Evolutionary conservation across 2,113 vertebrate species (phyloP), one percentile per base, ranked within the genome.

Genomic region (Phasianus colchicus): DNA sequence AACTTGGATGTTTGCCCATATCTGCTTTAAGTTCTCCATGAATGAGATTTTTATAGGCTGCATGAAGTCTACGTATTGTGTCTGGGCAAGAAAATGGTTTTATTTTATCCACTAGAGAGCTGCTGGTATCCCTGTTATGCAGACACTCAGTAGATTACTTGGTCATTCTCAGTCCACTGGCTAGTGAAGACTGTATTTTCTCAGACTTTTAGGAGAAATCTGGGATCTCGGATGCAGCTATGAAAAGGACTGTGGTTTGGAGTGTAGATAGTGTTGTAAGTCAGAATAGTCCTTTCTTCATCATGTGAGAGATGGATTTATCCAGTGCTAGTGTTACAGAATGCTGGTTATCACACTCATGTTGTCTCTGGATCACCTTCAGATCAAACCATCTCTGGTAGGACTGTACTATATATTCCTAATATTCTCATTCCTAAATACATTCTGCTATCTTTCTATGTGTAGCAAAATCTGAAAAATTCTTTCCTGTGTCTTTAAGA

Each of bases 1-100:
- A 82, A 18, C 30, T 81, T 94, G 70, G 80, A 57, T 70, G 91
- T 92, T 90, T 95, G 72, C 69, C 75, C 40, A 9, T 75, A 81
- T 88, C 90, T 86, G 32, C 69, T 81, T 75, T 88, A 75, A 90
- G 60, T 64, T 88, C 63, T 82, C 20, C 6, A 34, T 77, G 21
- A 83, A 63, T 81, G 7, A 77, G 38, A 48, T 83, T 83, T 93
- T 87, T 70, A 61, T 83, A 74, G 65, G 67, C 36, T 86, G n/a
- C 48, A 58, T 58, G 30, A 82, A 47, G 30, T 40, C 81, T 63
- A 13, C 0, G 0, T 86, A 57, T 72, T 81, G 8, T 93, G 29
- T 69, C 36, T 48, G 57, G 38, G 20, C 30, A 65, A 48, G 34
- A 66, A 86, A 81, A 81, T 64, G 0, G 13, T 71, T 86, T 86